Conservation (phyloP, 1,140 invertebrate species). For the Chlorops oryzae region DNA sequence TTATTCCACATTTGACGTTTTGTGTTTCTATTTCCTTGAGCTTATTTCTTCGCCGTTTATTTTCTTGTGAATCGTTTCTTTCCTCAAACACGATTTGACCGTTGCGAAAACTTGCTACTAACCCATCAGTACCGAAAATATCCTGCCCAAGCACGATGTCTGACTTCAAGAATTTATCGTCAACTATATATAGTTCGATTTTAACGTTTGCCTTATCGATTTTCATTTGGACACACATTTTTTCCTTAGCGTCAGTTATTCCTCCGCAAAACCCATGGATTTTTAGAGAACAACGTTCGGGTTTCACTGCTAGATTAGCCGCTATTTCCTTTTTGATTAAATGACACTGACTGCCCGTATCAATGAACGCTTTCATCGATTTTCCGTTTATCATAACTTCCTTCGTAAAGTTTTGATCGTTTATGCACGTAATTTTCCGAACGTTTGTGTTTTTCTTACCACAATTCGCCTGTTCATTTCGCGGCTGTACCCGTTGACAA, state of each 20-base stretch:
- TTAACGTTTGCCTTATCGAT: neutral
- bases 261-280: constrained; percentile 2
- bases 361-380: neutral
- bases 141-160: constrained; percentile 14
- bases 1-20: neutral
- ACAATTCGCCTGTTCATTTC: neutral
- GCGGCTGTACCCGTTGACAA: neutral
- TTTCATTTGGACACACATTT: neutral
- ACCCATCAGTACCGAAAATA: too few species aligned
- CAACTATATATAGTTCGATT: constrained; percentile 8
- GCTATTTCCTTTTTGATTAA: neutral
- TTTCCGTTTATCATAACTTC: neutral
- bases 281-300: neutral
- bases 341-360: constrained; percentile 7
- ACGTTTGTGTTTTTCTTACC: neutral
- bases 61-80: neutral
- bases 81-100: neutral
- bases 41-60: neutral
- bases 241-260: neutral
- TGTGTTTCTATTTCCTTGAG: neutral
- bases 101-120: too few species aligned
- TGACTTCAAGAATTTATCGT: constrained; percentile 8
- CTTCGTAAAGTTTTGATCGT: neutral
- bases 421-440: too few species aligned
- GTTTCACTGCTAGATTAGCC: neutral